Percentiles rank a stretch among this genome's conserved stretches.
phyloP scores from a whole-genome alignment of 1,140 invertebrate genomes.

The Eubasilissa regina region DNA sequence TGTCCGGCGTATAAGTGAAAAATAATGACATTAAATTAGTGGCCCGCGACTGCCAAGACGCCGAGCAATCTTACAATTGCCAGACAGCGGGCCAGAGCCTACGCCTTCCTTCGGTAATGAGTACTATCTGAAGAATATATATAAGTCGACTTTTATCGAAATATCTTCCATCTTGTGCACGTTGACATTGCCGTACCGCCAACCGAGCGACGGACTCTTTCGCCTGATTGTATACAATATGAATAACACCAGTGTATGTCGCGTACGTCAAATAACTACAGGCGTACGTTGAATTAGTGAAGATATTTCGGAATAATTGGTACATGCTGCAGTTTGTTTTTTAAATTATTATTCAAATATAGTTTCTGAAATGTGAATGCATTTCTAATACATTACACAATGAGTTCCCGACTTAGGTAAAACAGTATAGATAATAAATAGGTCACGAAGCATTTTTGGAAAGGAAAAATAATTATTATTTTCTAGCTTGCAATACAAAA shows the following conservation, averaged over 20 bases:
- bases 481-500: too few relatives aligned
- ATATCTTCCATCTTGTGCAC: background rate
- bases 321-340: too few relatives aligned
- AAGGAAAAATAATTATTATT: too few relatives aligned
- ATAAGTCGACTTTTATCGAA: background rate
- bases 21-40: slow-evolving; percentile 43
- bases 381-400: too few relatives aligned
- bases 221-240: slow-evolving; percentile 31
- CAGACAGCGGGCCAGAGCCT: background rate
- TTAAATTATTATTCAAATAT: too few relatives aligned
- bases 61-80: slow-evolving; percentile 33
- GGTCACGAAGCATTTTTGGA: too few relatives aligned
- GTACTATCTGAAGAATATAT: background rate
- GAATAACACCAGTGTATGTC: background rate
- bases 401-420: too few relatives aligned
- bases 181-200: too few relatives aligned
- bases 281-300: background rate
- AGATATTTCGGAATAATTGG: too few relatives aligned
- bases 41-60: background rate
- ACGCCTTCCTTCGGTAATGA: slow-evolving; percentile 31
- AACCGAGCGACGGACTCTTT: background rate
- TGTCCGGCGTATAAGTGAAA: slow-evolving; percentile 28
- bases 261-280: background rate
- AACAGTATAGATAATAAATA: too few relatives aligned
- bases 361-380: too few relatives aligned